Percentiles rank a stretch among this genome's conserved stretches.
These are phyloP conservation scores for Chaetoderma sp. DNA, from an alignment of 2,888 invertebrate genomes.

Conservation along the genomic window DNA sequence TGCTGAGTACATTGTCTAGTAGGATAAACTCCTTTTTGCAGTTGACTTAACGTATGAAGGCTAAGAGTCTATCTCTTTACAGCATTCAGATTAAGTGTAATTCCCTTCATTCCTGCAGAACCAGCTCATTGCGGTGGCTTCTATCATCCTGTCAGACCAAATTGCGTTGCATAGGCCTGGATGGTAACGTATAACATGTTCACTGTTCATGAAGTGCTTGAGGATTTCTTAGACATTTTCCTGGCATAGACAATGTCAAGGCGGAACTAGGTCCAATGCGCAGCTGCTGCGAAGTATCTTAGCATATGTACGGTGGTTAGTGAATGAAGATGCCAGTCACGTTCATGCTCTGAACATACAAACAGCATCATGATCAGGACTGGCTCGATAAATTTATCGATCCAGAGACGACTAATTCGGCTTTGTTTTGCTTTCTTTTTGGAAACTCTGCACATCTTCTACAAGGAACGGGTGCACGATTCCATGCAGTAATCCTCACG, in stretches of 20 bases:
- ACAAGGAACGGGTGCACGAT: conserved; percentile 17
- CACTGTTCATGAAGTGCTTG: conserved; percentile 30
- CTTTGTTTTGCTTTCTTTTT: not conserved
- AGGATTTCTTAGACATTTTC: too few relatives aligned
- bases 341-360: conserved; percentile 37
- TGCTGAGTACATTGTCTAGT: conserved; percentile 8
- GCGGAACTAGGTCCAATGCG: conserved; percentile 37
- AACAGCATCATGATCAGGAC: conserved; percentile 38
- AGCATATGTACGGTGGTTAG: conserved; percentile 32
- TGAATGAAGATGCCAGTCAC: conserved; percentile 38
- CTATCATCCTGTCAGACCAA: conserved; percentile 47
- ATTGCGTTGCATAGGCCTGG: conserved; percentile 45
- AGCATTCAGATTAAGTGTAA: conserved; percentile 38
- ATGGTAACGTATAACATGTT: conserved; percentile 41
- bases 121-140: conserved; percentile 45
- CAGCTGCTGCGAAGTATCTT: conserved; percentile 42
- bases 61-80: conserved; percentile 42
- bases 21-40: conserved; percentile 2
- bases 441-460: not conserved
- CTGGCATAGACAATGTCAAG: too few relatives aligned
- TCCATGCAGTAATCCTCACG: conserved; percentile 31
- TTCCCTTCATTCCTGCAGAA: conserved; percentile 39
- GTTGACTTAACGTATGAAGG: conserved; percentile 29
- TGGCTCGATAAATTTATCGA: conserved; percentile 35
- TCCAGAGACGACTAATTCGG: conserved; percentile 24